These are phyloP conservation scores for Embidobia sp. DNA, from an alignment of 2,888 invertebrate species.

Conservation along the genomic window DNA sequence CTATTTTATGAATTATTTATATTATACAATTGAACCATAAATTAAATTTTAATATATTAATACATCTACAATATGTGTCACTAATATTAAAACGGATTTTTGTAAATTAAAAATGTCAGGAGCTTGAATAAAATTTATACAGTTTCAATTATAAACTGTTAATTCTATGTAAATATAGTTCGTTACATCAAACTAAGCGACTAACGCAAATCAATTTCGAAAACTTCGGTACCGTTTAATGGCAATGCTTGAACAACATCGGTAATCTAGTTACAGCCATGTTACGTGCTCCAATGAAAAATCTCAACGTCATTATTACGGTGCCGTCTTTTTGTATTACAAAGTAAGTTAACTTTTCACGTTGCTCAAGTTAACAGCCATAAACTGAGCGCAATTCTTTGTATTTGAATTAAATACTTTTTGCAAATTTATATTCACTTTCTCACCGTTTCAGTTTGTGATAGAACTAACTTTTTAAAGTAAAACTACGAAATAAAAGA, in stretches of 20 bases:
- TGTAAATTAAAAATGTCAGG: no score
- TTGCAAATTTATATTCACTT: no score
- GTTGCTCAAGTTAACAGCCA: constrained; percentile 25
- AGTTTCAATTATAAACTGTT: no score
- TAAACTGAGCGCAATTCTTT: constrained; percentile 21
- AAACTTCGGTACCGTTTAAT: constrained; percentile 16
- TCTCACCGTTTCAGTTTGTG: no score
- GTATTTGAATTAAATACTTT: neutral
- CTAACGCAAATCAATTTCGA: constrained; percentile 24
- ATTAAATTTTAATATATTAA: no score
- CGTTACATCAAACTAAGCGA: constrained; percentile 2
- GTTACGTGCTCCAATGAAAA: constrained; percentile 25
- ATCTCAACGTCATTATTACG: constrained; percentile 40
- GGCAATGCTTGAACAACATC: constrained; percentile 16
- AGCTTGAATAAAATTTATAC: no score
- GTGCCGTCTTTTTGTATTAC: constrained; percentile 31
- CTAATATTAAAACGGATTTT: no score
- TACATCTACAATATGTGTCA: no score
- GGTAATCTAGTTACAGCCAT: constrained; percentile 24
- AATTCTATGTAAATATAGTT: constrained; percentile 1
- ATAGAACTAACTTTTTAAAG: no score
- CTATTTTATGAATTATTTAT: no score
- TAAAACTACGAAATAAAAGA: no score
- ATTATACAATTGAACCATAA: no score
- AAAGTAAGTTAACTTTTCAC: constrained; percentile 13